Conservation (phyloP, 2,113 vertebrate species). For the Bostrychus sinensis region DNA sequence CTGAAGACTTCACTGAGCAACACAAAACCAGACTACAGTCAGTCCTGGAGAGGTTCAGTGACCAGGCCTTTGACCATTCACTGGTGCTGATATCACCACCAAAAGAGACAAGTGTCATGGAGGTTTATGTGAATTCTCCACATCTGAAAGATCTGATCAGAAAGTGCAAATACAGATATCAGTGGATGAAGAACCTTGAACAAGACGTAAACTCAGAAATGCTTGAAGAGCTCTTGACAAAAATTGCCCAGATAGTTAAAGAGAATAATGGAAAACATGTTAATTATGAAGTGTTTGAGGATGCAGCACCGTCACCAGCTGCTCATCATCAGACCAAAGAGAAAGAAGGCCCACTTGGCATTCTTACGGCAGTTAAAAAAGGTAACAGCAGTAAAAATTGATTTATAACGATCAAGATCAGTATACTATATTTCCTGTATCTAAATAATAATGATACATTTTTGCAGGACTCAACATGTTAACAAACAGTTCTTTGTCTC, state of each 20-base stretch:
- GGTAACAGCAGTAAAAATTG: background rate
- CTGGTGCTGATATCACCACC: too few relatives aligned
- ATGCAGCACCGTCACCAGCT: background rate
- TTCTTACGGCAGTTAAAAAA: background rate
- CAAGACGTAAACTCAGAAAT: background rate
- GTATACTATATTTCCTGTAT: background rate
- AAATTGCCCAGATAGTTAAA: background rate
- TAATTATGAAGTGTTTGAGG: background rate
- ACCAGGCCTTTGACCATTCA: too few relatives aligned
- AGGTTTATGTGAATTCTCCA: too few relatives aligned
- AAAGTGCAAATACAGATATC: background rate
- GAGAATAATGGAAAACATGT: background rate
- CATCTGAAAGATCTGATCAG: background rate
- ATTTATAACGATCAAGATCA: background rate
- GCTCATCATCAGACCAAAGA: too few relatives aligned
- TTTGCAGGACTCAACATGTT: background rate
- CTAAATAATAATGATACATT: background rate
- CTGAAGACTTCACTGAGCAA: too few relatives aligned
- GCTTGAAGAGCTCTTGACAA: background rate
- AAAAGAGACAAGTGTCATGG: too few relatives aligned
- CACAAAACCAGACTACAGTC: too few relatives aligned
- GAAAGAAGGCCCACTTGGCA: background rate
- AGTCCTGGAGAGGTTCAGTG: too few relatives aligned
- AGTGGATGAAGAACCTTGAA: background rate
- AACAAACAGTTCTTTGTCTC: too few relatives aligned